Conservation (phyloP, 2,888 invertebrate species). For the Scaptomyza cyrtandrae region DNA sequence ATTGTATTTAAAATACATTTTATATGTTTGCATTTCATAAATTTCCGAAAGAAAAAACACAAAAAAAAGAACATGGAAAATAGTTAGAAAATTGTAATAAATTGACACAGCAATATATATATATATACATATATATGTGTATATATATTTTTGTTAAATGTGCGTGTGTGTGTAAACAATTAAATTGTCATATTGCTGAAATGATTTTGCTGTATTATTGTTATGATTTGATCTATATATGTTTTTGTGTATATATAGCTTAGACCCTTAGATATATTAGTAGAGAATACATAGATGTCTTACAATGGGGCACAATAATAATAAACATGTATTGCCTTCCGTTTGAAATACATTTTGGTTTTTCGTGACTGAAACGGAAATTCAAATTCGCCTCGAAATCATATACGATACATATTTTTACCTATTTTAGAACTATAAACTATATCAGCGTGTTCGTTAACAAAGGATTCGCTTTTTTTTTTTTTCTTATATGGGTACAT, state of each 20-base stretch:
- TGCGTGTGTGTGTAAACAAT: conserved; percentile 63
- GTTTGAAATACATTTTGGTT: conserved; percentile 40
- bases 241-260: conserved; percentile 18
- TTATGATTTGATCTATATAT: conserved; percentile 47
- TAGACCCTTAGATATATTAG: conserved; percentile 24
- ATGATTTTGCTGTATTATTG: conserved; percentile 33
- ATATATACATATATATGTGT: background rate
- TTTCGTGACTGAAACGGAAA: conserved; percentile 16
- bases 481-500: conserved; percentile 18
- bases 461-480: conserved; percentile 16
- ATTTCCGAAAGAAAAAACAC: conserved; percentile 15
- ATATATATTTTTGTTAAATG: conserved; percentile 29
- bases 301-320: conserved; percentile 15
- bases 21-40: conserved; percentile 58
- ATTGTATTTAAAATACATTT: conserved; percentile 71
- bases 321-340: conserved; percentile 21
- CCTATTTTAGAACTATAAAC: too few species aligned
- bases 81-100: background rate
- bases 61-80: conserved; percentile 14
- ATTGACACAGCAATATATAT: conserved; percentile 1
- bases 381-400: conserved; percentile 32
- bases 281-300: conserved; percentile 30
- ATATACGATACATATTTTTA: background rate
- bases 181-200: conserved; percentile 59
- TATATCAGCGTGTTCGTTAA: conserved; percentile 5